Evolutionary conservation across 2,888 invertebrate genomes (phyloP), one percentile per base, ranked within the genome.

Genomic region (Junonia oenone): DNA sequence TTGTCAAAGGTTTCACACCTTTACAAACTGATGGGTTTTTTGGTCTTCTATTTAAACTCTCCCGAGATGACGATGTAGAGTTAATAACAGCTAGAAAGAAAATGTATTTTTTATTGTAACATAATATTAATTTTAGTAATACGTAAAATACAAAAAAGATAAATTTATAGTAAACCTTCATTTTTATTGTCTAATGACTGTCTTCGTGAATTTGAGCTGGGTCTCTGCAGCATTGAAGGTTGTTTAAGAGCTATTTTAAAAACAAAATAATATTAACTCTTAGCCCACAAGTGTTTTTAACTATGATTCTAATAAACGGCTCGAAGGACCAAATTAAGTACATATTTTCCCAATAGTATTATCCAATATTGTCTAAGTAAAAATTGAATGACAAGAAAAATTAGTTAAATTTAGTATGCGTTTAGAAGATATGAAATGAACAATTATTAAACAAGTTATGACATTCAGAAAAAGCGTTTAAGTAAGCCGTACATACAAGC

Each of bases 171-270:
- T 29, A 6, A 14, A 53, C 53, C 53, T 22, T 29, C 14, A 31
- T 13, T 9, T 22, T 14, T 40, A 11, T 8, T 19, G 14, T 61
- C 58, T 9, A 48, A n/a, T 6, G 61, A 55, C 31, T 49, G 33
- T 51, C 48, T 43, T 45, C 51, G 54, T 11, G 62, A 51, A 49
- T 45, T 46, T 9, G 45, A 40, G 31, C 43, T 38, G 9, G 15
- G 31, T 37, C 43, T 47, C 38, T 52, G 31, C 15, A 51, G 51
- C 5, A 45, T 29, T 13, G 47, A 27, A 15, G 37, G 11, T 26
- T 33, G 47, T 31, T 22, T 56, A 26, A 48, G 17, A 29, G 59
- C 55, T 61, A 40, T 45, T 26, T 37, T 33, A 51, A 2, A 38
- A 52, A 35, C n/a, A 31, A 46, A 45, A 50, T 6, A 6, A 31